Conservation (phyloP, 2,113 vertebrate species). For the crab-eating macaque (Macaca fascicularis) region T2T-MFA8v1.1 NC_088379.1:147173001-147173500, state of each 20-base stretch:
- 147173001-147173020: not conserved
- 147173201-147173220: not conserved
- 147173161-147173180: not conserved
- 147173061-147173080: not conserved
- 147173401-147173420: not conserved
- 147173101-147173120: not conserved
- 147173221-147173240: not conserved
- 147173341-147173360: not conserved
- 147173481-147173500: not conserved
- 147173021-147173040: slow-evolving; percentile 41
- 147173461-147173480: not conserved
- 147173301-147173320: not conserved
- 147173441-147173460: not conserved
- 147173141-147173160: not conserved
- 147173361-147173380: not conserved
- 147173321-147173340: not conserved
- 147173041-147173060: not conserved
- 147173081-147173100: not conserved
- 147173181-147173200: not conserved
- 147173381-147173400: not conserved
- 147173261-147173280: not conserved
- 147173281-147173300: not conserved
- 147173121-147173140: not conserved
- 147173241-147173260: not conserved
- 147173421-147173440: not conserved